Conservation (phyloP, 1,140 invertebrate species). For the Drosophila simulans region DNA sequence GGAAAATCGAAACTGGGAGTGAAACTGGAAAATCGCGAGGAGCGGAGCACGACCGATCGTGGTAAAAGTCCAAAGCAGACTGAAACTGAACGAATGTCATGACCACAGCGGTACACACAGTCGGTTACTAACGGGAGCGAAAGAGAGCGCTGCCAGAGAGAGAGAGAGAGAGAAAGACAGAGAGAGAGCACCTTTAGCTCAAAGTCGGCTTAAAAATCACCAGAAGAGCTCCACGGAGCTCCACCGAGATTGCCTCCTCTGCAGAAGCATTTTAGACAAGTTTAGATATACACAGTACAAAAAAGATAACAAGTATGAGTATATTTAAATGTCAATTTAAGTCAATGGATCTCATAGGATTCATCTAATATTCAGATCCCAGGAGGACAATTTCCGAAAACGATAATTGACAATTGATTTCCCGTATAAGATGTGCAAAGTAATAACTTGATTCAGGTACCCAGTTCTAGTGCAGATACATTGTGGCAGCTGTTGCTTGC, state of each 20-base stretch:
- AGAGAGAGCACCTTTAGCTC: slow-evolving; percentile 13
- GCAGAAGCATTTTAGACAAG: slow-evolving; percentile 15
- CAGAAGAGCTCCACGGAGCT: slow-evolving; percentile 12
- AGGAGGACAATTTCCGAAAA: too few relatives aligned
- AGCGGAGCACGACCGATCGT: slow-evolving; percentile 60
- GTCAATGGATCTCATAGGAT: background rate
- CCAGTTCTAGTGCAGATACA: background rate
- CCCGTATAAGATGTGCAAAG: too few relatives aligned
- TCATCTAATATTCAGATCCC: too few relatives aligned
- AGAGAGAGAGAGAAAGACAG: slow-evolving; percentile 10
- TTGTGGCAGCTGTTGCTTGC: slow-evolving; percentile 50
- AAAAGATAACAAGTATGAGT: background rate
- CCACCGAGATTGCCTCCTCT: slow-evolving; percentile 23
- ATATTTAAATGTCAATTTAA: too few relatives aligned
- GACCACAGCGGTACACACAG: slow-evolving; percentile 58
- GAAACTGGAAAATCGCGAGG: slow-evolving; percentile 23
- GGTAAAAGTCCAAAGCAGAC: slow-evolving; percentile 76
- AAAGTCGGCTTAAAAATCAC: slow-evolving; percentile 19
- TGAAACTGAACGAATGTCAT: slow-evolving; percentile 77
- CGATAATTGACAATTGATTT: too few relatives aligned
- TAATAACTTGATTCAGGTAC: too few relatives aligned
- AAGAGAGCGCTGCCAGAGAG: slow-evolving; percentile 5
- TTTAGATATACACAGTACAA: slow-evolving; percentile 14
- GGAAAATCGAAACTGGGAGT: slow-evolving; percentile 6
- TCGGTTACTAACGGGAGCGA: slow-evolving; percentile 5